Conservation (phyloP, 1,140 invertebrate species). For the Armadillidium nasatum region DNA sequence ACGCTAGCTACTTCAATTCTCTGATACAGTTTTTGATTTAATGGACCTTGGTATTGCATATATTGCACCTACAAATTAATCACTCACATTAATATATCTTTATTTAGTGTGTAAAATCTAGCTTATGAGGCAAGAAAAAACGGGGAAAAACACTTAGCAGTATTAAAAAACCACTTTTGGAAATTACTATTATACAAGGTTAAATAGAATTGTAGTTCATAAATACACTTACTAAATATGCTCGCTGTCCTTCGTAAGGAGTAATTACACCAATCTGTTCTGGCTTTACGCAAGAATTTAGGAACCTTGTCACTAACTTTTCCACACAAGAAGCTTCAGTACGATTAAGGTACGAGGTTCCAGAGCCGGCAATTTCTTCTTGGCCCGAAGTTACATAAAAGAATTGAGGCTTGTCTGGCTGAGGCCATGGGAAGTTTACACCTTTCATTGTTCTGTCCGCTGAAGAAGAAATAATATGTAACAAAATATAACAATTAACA, state of each 20-base stretch:
- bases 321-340: slow-evolving; percentile 98
- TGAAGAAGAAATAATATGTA: slow-evolving; percentile 37
- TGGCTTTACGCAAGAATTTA: slow-evolving; percentile 90
- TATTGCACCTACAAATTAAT: slow-evolving; percentile 59
- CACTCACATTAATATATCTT: too few species aligned
- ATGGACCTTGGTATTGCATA: slow-evolving; percentile 96
- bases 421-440: slow-evolving; percentile 97
- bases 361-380: slow-evolving; percentile 97
- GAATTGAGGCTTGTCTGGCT: slow-evolving; percentile 94
- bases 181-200: too few species aligned
- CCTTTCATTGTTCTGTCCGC: slow-evolving; percentile 84
- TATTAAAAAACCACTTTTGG: too few species aligned
- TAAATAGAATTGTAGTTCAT: slow-evolving; percentile 1
- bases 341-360: slow-evolving; percentile 96
- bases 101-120: too few species aligned
- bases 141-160: too few species aligned
- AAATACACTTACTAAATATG: slow-evolving; percentile 68
- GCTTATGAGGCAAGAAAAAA: too few species aligned
- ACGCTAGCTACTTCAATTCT: slow-evolving; percentile 99
- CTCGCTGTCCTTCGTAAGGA: slow-evolving; percentile 97
- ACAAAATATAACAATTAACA: too few species aligned
- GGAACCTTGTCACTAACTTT: slow-evolving; percentile 88
- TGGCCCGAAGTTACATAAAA: slow-evolving; percentile 94
- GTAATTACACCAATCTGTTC: slow-evolving; percentile 99
- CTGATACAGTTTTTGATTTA: slow-evolving; percentile 95